Evolutionary conservation across 2,888 invertebrate species (phyloP), one percentile per base, ranked within the genome.

Genomic region (Lomographa bimaculata): DNA sequence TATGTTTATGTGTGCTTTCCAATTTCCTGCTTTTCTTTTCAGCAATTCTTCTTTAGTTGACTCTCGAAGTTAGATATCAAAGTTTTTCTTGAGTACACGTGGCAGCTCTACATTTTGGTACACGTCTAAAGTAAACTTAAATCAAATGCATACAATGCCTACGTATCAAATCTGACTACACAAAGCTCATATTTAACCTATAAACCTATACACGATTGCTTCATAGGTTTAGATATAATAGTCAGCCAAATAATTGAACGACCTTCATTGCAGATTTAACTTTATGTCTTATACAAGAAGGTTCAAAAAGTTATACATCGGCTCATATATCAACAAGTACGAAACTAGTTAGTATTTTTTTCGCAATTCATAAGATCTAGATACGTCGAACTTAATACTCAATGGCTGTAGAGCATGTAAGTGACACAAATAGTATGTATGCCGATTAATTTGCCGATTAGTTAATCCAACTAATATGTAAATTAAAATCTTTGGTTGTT

Each of bases 331-430:
- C 30, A 38, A 38, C 45, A 41, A 29, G 21, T 30, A 30, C 8
- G 18, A 35, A 39, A 50, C 48, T 44, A 41, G 54, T 50, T 48
- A 54, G 50, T 50, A 54, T 48, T 48, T 50, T 41, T 54, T 54
- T 54, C 50, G 50, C 50, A 54, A 54, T 53, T 53, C 46, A 44
- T 48, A 44, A 54, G 50, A 43, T 54, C 50, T 50, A 54, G 50
- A 48, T 54, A 46, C 44, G 50, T 50, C 50, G 40, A 48, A 48
- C 44, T 50, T 48, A 46, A 4, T 14, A 14, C 38, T 28, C 33
- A 47, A 43, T 41, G 32, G 36, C 20, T 29, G 38, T 29, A 26
- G 10, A 28, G 14, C 34, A 29, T 23, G 29, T 16, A 5, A 29
- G 21, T 45, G 46, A 44, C 37, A 44, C 39, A 42, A 23, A 39